Evolutionary conservation across 2,888 invertebrate genomes (phyloP).

Genomic region (Eristalis arbustorum): DNA sequence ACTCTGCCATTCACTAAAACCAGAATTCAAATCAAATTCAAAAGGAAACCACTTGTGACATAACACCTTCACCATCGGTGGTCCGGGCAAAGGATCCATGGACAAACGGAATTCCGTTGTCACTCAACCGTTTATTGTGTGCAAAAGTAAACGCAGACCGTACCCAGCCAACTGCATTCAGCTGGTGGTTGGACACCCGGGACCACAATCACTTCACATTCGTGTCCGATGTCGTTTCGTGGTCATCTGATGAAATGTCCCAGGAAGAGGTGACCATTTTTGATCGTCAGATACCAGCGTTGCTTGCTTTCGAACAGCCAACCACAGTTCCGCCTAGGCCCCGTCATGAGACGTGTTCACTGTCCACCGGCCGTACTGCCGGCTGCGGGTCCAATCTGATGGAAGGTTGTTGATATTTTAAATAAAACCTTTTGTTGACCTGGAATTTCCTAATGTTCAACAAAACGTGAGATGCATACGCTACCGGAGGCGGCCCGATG

Average conservation of each 20-base stretch:
- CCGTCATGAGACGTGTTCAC: neutral
- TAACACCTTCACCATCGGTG: neutral
- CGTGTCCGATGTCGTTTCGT: slow-evolving; percentile 29
- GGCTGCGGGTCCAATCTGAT: neutral
- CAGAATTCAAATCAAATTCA: neutral
- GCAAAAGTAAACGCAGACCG: slow-evolving; percentile 38
- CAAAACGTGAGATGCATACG: slow-evolving; percentile 53
- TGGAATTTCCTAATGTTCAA: slow-evolving; percentile 50
- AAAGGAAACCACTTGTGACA: neutral
- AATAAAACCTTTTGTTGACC: slow-evolving; percentile 59
- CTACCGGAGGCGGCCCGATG: neutral
- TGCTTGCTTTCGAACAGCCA: slow-evolving; percentile 24
- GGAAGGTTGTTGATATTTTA: slow-evolving; percentile 29
- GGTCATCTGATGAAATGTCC: slow-evolving; percentile 51
- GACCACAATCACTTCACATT: slow-evolving; percentile 15
- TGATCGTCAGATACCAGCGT: slow-evolving; percentile 23
- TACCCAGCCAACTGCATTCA: slow-evolving; percentile 21
- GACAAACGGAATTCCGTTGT: slow-evolving; percentile 63
- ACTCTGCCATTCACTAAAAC: neutral
- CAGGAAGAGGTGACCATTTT: slow-evolving; percentile 14
- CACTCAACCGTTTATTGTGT: slow-evolving; percentile 61
- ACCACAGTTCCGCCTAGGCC: slow-evolving; percentile 48
- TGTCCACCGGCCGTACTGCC: neutral
- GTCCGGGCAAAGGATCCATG: neutral
- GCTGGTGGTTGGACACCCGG: slow-evolving; percentile 5